Evolutionary conservation across 2,888 invertebrate species (phyloP).

Genomic region (Yponomeuta sedellus): DNA sequence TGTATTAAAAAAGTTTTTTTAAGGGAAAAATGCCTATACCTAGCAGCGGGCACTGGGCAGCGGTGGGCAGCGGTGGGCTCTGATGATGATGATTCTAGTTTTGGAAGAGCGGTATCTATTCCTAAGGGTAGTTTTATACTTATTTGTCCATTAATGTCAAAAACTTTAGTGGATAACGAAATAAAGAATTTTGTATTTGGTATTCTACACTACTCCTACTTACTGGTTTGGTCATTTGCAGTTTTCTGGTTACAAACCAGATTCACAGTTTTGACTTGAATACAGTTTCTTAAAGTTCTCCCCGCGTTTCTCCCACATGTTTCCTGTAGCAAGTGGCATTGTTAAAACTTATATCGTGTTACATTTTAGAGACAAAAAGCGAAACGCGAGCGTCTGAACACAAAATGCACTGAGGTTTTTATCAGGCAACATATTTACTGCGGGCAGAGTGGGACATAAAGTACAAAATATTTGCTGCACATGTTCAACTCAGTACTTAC

Average conservation of each 20-base stretch:
- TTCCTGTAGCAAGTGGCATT: not conserved
- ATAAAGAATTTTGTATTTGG: too few relatives aligned
- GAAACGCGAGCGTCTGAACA: not conserved
- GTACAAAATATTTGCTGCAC: not conserved
- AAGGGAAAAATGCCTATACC: too few relatives aligned
- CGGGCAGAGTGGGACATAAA: not conserved
- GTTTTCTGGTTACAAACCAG: not conserved
- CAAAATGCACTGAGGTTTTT: not conserved
- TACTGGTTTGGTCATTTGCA: too few relatives aligned
- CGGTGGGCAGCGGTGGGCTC: too few relatives aligned
- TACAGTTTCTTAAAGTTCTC: not conserved
- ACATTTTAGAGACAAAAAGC: not conserved
- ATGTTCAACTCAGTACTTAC: not conserved
- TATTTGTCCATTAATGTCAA: too few relatives aligned
- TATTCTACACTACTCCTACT: too few relatives aligned
- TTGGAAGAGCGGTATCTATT: too few relatives aligned
- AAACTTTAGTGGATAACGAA: too few relatives aligned
- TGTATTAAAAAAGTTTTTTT: too few relatives aligned
- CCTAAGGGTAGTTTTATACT: too few relatives aligned
- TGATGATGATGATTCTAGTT: too few relatives aligned
- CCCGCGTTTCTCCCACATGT: not conserved
- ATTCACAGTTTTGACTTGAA: not conserved
- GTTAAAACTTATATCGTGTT: not conserved
- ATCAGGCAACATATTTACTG: constrained; percentile 3
- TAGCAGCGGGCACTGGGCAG: too few relatives aligned